Percentiles rank a stretch among this genome's conserved stretches.
phyloP scores from a whole-genome alignment of 1,140 invertebrate species.

The Theocolax elegans region DNA sequence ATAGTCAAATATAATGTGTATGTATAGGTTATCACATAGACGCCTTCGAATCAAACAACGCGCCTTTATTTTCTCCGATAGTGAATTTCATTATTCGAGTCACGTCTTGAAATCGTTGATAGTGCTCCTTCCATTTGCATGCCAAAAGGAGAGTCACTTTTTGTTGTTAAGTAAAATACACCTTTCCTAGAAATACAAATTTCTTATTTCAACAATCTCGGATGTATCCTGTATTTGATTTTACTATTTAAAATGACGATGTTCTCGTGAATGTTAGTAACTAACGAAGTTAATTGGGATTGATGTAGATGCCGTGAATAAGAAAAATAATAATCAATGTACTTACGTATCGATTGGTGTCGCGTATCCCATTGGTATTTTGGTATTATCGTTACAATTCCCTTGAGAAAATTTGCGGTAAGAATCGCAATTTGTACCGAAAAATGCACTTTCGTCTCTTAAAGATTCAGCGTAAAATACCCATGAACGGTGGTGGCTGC shows the following conservation, averaged over 20 bases:
- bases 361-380: slow-evolving; percentile 48
- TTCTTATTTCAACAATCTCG: background rate
- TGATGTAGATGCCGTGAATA: too few species aligned
- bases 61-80: background rate
- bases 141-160: slow-evolving; percentile 34
- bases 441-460: slow-evolving; percentile 53
- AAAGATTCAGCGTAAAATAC: slow-evolving; percentile 72
- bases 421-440: slow-evolving; percentile 54
- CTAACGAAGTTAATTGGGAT: too few species aligned
- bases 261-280: background rate
- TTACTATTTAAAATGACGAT: background rate
- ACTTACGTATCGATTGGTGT: slow-evolving; percentile 45
- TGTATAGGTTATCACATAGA: too few species aligned
- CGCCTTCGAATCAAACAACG: background rate
- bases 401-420: background rate
- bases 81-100: background rate
- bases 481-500: slow-evolving; percentile 76
- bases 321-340: slow-evolving; percentile 1
- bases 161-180: slow-evolving; percentile 41
- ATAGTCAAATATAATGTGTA: too few species aligned
- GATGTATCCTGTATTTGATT: too few species aligned
- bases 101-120: background rate
- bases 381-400: slow-evolving; percentile 29
- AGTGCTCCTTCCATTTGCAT: slow-evolving; percentile 27
- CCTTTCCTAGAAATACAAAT: slow-evolving; percentile 43